phyloP scores from a whole-genome alignment of 1,140 invertebrate species.

The Halyomorpha halys region DNA sequence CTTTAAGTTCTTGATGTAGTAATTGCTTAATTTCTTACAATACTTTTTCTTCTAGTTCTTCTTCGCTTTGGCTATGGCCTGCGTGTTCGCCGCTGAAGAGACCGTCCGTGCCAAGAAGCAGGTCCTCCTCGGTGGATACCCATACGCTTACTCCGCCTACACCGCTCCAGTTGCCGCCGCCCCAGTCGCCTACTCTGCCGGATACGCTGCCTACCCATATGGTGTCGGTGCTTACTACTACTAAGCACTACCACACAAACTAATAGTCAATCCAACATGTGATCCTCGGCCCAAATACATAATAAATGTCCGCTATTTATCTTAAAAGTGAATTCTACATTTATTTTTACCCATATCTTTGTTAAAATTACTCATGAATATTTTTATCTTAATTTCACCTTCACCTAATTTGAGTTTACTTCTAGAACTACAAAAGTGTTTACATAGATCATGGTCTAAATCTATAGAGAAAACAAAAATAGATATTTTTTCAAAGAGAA shows the following conservation, averaged over 20 bases:
- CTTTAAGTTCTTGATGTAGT: too few relatives aligned
- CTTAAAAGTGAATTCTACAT: too few relatives aligned
- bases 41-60: slow-evolving; percentile 17
- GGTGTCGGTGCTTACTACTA: slow-evolving; percentile 15
- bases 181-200: slow-evolving; percentile 10
- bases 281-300: not conserved
- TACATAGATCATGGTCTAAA: too few relatives aligned
- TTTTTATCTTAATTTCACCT: too few relatives aligned
- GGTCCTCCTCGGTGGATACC: slow-evolving; percentile 20
- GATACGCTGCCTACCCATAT: slow-evolving; percentile 22
- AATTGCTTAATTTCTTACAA: too few relatives aligned
- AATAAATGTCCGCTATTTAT: not conserved
- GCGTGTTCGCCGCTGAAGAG: slow-evolving; percentile 21
- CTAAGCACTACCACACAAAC: not conserved
- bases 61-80: slow-evolving; percentile 22
- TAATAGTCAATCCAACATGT: not conserved
- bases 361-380: too few relatives aligned
- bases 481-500: too few relatives aligned
- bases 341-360: too few relatives aligned
- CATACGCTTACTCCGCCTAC: slow-evolving; percentile 14
- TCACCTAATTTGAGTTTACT: too few relatives aligned
- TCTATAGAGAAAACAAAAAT: too few relatives aligned
- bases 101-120: slow-evolving; percentile 24
- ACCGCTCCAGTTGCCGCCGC: too few relatives aligned
- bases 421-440: too few relatives aligned